phyloP scores from a whole-genome alignment of 2,797 vertebrate genomes.

The Esox lucius region DNA sequence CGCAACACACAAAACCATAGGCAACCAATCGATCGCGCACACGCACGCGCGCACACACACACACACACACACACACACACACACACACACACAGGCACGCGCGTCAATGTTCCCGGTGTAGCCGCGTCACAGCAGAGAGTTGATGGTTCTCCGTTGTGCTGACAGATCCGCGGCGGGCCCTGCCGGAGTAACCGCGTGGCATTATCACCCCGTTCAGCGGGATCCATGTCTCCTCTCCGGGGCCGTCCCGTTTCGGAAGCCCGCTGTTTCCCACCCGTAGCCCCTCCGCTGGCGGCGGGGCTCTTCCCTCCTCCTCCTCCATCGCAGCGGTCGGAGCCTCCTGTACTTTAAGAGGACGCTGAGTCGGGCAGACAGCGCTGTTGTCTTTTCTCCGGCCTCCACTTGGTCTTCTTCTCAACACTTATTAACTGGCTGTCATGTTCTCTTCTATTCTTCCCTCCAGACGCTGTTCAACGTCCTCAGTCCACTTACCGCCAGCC shows the following conservation, averaged over 20 bases:
- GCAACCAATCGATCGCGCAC: not conserved
- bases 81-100: slow-evolving; percentile 4
- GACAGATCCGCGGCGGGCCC: slow-evolving; percentile 3
- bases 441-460: slow-evolving; percentile 52
- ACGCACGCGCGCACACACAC: slow-evolving; percentile 5
- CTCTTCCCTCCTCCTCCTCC: not conserved
- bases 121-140: slow-evolving; percentile 12
- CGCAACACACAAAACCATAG: not conserved
- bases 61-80: slow-evolving; percentile 3
- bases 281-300: slow-evolving; percentile 48
- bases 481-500: slow-evolving; percentile 66
- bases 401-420: slow-evolving; percentile 49
- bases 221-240: slow-evolving; percentile 14
- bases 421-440: slow-evolving; percentile 74
- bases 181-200: slow-evolving; percentile 39
- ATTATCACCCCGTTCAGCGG: slow-evolving; percentile 18
- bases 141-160: slow-evolving; percentile 54
- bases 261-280: too few species aligned
- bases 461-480: slow-evolving; percentile 68
- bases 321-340: slow-evolving; percentile 6
- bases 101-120: slow-evolving; percentile 33
- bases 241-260: too few species aligned
- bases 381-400: slow-evolving; percentile 20
- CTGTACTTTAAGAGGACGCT: slow-evolving; percentile 19
- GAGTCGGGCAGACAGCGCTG: slow-evolving; percentile 46